Evolutionary conservation across 2,888 invertebrate species (phyloP).

Genomic region (Polydrusus tereticollis): DNA sequence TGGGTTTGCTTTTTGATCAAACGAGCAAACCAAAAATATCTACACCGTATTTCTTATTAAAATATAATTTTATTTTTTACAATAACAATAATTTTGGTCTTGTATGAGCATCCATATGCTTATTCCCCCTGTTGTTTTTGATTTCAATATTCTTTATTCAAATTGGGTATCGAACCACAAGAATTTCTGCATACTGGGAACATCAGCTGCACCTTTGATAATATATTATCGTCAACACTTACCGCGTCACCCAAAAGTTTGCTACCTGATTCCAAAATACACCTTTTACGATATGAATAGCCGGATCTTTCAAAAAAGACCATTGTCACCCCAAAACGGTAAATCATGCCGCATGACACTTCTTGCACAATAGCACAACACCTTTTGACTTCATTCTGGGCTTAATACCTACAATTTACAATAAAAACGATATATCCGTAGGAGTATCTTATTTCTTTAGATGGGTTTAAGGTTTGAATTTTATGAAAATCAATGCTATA

Average conservation of each 20-base stretch:
- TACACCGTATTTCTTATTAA: too few species aligned
- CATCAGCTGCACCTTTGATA: conserved; percentile 1
- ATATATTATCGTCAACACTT: neutral
- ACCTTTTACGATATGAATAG: conserved; percentile 30
- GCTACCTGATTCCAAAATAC: conserved; percentile 41
- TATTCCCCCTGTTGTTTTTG: too few species aligned
- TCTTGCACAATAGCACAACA: conserved; percentile 41
- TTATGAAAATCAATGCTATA: too few species aligned
- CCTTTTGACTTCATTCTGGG: conserved; percentile 45
- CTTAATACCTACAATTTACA: conserved; percentile 23
- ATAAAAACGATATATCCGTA: conserved; percentile 15
- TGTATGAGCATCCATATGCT: too few species aligned
- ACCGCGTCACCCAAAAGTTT: conserved; percentile 33
- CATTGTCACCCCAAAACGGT: conserved; percentile 39
- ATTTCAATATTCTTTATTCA: too few species aligned
- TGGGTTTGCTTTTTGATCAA: too few species aligned
- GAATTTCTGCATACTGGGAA: neutral
- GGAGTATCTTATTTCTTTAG: conserved; percentile 23
- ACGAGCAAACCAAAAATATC: too few species aligned
- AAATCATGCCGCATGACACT: conserved; percentile 42
- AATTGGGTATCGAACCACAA: neutral
- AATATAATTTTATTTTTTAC: too few species aligned
- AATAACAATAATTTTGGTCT: too few species aligned
- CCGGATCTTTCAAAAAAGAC: conserved; percentile 26
- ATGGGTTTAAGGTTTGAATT: too few species aligned